phyloP scores from a whole-genome alignment of 1,140 invertebrate species.

The Drosophila lacteicornis region DNA sequence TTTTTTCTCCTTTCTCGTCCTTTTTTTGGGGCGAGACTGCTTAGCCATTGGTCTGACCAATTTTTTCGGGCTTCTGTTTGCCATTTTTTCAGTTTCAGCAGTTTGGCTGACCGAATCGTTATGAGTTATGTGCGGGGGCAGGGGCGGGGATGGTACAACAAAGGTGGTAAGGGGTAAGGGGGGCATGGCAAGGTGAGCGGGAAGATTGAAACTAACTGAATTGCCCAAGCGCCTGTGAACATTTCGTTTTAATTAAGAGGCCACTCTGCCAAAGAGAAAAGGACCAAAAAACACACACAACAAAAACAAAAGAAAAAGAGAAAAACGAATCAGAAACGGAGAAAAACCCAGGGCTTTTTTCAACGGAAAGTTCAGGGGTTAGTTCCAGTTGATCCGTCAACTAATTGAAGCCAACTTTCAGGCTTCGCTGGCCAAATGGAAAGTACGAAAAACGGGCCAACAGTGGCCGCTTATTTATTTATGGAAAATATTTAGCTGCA shows the following conservation, averaged over 20 bases:
- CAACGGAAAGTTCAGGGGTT: conserved; percentile 10
- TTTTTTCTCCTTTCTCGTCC: conserved; percentile 13
- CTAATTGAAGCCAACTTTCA: conserved; percentile 46
- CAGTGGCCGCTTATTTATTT: conserved; percentile 21
- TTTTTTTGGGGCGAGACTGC: conserved; percentile 26
- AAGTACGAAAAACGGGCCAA: not conserved
- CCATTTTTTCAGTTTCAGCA: conserved; percentile 10
- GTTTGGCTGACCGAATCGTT: conserved; percentile 35
- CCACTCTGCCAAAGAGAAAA: conserved; percentile 23
- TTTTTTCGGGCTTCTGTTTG: conserved; percentile 40
- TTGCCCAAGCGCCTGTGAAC: conserved; percentile 54
- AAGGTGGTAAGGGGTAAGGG: not conserved
- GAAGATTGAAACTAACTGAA: conserved; percentile 50
- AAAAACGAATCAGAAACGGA: not conserved
- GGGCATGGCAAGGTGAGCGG: conserved; percentile 20
- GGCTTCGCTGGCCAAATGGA: conserved; percentile 31
- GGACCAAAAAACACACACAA: not conserved
- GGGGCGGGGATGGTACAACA: not conserved
- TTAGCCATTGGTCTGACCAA: conserved; percentile 46
- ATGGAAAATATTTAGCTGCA: conserved; percentile 27
- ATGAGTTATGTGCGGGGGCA: conserved; percentile 44
- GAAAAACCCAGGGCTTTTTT: not conserved
- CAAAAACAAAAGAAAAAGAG: not conserved
- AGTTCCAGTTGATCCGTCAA: conserved; percentile 44
- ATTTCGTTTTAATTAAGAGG: conserved; percentile 56